A percentile compares a stretch with the other conserved stretches of the same genome.
Conservation (phyloP, 2,113 vertebrate species). For the Sarotherodon lohbergeri region DNA sequence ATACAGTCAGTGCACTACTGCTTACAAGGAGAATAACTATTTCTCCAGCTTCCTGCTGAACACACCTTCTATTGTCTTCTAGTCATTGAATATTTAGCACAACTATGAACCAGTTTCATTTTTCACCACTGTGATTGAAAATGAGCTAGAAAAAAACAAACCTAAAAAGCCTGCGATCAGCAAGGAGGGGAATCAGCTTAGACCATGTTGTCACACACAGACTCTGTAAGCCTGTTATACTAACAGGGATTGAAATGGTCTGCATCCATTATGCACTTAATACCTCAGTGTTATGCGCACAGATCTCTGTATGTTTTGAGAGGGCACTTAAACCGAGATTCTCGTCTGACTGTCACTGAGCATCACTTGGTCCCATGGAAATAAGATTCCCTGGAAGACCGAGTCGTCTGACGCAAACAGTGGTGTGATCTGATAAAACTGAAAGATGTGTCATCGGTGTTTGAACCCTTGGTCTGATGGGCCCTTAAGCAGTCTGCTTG, state of each 20-base stretch:
- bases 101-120: neutral
- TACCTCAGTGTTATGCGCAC: neutral
- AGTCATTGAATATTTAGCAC: neutral
- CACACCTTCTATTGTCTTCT: neutral
- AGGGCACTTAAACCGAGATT: neutral
- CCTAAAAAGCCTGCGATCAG: neutral
- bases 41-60: neutral
- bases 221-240: neutral
- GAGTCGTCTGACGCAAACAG: neutral
- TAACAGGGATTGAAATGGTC: neutral
- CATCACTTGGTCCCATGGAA: neutral
- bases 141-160: neutral
- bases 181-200: neutral
- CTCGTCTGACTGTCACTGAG: neutral
- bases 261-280: neutral
- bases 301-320: neutral
- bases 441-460: neutral
- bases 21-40: neutral
- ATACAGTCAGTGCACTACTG: neutral
- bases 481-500: neutral
- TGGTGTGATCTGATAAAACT: neutral
- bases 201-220: neutral
- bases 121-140: neutral
- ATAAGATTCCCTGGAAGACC: neutral
- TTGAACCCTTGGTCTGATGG: neutral